Evolutionary conservation across 2,113 vertebrate genomes (phyloP).

Genomic region (Callocephalon fimbriatum): DNA sequence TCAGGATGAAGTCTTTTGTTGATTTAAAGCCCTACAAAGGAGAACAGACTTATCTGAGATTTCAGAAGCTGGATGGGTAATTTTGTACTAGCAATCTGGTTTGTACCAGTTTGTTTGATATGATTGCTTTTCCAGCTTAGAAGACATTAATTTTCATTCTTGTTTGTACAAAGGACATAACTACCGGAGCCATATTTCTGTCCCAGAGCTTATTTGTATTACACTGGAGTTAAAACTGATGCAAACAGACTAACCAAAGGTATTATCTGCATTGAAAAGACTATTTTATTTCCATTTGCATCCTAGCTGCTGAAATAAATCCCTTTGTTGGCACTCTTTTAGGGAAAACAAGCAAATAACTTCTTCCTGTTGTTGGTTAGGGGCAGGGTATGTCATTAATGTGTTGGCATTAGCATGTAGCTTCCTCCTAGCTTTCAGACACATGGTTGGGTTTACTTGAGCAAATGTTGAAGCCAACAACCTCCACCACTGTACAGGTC

Average conservation of each 20-base stretch:
- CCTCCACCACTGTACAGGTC: neutral
- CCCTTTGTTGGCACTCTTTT: neutral
- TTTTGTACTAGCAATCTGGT: neutral
- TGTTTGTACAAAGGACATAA: neutral
- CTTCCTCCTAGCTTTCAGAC: neutral
- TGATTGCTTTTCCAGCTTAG: neutral
- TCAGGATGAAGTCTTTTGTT: conserved; percentile 84
- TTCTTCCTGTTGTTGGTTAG: neutral
- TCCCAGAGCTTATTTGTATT: neutral
- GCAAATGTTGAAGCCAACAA: neutral
- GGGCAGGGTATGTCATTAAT: neutral
- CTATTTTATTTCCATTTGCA: neutral
- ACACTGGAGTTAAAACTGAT: neutral
- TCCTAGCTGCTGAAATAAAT: neutral
- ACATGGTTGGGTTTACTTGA: neutral
- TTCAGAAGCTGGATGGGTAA: conserved; percentile 70
- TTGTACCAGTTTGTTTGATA: neutral
- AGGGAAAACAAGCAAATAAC: neutral
- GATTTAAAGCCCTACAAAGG: conserved; percentile 86
- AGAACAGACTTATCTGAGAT: conserved; percentile 81
- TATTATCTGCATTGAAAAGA: neutral
- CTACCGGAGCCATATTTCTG: neutral
- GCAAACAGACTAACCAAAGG: neutral
- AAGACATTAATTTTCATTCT: neutral
- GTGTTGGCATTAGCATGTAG: too few relatives aligned